phyloP scores from a whole-genome alignment of 2,888 invertebrate species.

The Zhuqinia jingwanae region DNA sequence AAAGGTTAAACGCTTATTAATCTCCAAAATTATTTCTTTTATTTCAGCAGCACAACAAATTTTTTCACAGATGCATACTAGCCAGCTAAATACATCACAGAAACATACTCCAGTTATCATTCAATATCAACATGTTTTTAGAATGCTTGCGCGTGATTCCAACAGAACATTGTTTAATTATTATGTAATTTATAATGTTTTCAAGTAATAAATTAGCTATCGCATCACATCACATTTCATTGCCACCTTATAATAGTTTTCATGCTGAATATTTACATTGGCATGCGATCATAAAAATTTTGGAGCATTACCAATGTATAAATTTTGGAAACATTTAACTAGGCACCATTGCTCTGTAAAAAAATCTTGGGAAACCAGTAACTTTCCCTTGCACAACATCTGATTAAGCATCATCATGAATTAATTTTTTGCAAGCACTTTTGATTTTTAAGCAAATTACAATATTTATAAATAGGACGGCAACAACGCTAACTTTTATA shows the following conservation, averaged over 20 bases:
- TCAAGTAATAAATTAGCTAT: constrained; percentile 13
- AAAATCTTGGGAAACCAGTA: neutral
- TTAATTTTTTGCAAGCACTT: neutral
- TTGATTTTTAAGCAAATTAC: no score
- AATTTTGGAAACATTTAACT: neutral
- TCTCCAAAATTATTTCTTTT: constrained; percentile 23
- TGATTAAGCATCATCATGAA: no score
- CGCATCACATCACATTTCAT: constrained; percentile 10
- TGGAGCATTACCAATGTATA: neutral
- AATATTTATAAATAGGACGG: no score
- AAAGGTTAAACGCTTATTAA: no score
- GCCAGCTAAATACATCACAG: constrained; percentile 69
- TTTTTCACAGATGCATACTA: constrained; percentile 46
- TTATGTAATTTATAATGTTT: no score
- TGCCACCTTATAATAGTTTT: neutral
- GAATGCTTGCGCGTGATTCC: neutral
- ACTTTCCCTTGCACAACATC: neutral
- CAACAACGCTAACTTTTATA: no score
- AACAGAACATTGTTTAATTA: constrained; percentile 14
- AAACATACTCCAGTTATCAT: constrained; percentile 52
- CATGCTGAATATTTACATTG: neutral
- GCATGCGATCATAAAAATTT: neutral
- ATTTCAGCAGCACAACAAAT: constrained; percentile 44
- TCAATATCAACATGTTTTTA: constrained; percentile 24
- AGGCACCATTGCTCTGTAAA: constrained; percentile 38